A percentile compares a stretch with the other conserved stretches of the same genome.
These are phyloP conservation scores for Geodia barretti DNA, from an alignment of 37 sponge, comb jelly and placozoan species.

Conservation along the genomic window DNA sequence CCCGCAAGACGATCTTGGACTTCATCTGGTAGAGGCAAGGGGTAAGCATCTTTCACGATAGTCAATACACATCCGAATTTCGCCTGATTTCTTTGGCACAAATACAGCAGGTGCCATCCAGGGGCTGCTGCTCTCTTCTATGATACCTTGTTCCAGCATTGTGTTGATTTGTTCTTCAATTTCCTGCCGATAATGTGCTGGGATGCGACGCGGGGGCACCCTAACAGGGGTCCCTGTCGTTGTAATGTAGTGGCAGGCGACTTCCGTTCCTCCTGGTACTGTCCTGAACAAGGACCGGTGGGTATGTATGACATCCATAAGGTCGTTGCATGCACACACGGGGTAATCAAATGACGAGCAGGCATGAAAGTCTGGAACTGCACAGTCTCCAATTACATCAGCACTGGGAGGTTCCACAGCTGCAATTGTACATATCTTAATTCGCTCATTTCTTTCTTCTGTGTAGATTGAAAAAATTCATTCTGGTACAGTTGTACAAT, in stretches of 20 bases:
- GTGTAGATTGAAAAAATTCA: not conserved
- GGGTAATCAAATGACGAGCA: slow-evolving; percentile 11
- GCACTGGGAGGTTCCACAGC: not conserved
- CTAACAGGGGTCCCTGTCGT: slow-evolving; percentile 34
- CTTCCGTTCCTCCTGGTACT: slow-evolving; percentile 41
- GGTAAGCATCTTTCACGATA: slow-evolving; percentile 67
- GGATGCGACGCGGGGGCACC: slow-evolving; percentile 52
- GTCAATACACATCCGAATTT: slow-evolving; percentile 57
- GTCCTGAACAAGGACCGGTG: slow-evolving; percentile 32
- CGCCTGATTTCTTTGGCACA: slow-evolving; percentile 59
- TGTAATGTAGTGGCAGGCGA: slow-evolving; percentile 30
- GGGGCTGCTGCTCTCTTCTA: slow-evolving; percentile 57
- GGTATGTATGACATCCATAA: slow-evolving; percentile 6
- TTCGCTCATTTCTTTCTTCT: slow-evolving; percentile 1
- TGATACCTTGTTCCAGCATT: slow-evolving; percentile 69
- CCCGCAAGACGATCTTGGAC: slow-evolving; percentile 67
- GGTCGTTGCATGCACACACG: not conserved
- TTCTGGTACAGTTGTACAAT: not conserved
- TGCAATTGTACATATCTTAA: slow-evolving; percentile 34
- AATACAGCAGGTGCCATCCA: slow-evolving; percentile 77
- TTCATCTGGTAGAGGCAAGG: slow-evolving; percentile 69
- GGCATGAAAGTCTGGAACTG: slow-evolving; percentile 31
- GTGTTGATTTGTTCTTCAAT: slow-evolving; percentile 38
- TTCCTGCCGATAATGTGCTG: slow-evolving; percentile 58
- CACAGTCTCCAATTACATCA: slow-evolving; percentile 42